phyloP scores from a whole-genome alignment of 2,797 vertebrate genomes.

The Arrhamphus sclerolepis region DNA sequence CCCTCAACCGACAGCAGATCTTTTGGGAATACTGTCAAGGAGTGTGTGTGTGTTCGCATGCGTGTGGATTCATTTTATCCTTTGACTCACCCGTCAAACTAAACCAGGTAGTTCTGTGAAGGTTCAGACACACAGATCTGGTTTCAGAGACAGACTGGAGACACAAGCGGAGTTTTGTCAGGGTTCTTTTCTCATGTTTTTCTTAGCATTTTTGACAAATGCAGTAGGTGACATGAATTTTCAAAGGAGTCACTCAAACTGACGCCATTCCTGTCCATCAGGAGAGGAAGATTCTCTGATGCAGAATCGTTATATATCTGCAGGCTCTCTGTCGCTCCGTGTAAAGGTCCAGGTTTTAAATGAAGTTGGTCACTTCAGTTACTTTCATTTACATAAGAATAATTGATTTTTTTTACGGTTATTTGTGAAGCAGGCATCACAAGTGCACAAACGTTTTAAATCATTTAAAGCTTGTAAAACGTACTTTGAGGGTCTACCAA shows the following conservation, averaged over 20 bases:
- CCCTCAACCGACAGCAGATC: slow-evolving; percentile 64
- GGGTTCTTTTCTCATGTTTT: slow-evolving; percentile 31
- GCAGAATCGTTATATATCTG: background rate
- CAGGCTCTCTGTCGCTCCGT: no score
- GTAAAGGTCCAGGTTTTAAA: no score
- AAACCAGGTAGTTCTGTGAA: slow-evolving; percentile 54
- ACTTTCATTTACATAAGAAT: no score
- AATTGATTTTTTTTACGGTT: no score
- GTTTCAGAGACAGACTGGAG: slow-evolving; percentile 42
- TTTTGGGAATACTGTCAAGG: slow-evolving; percentile 56
- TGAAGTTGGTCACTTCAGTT: no score
- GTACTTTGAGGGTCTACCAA: no score
- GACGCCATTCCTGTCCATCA: slow-evolving; percentile 38
- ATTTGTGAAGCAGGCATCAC: no score
- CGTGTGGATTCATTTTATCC: slow-evolving; percentile 46
- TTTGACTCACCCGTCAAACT: slow-evolving; percentile 57
- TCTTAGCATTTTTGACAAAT: slow-evolving; percentile 52
- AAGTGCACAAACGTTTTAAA: no score
- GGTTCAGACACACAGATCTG: slow-evolving; percentile 58
- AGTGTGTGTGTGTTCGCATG: slow-evolving; percentile 6
- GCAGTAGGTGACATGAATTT: slow-evolving; percentile 24
- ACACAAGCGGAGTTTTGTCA: slow-evolving; percentile 40
- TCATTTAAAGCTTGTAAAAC: no score
- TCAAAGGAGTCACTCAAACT: slow-evolving; percentile 33
- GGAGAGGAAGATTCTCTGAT: background rate